A percentile compares a stretch with the other conserved stretches of the same genome.
These are phyloP conservation scores for Tricholaema leucomelas DNA, from an alignment of 2,113 vertebrate genomes.

Conservation along the genomic window DNA sequence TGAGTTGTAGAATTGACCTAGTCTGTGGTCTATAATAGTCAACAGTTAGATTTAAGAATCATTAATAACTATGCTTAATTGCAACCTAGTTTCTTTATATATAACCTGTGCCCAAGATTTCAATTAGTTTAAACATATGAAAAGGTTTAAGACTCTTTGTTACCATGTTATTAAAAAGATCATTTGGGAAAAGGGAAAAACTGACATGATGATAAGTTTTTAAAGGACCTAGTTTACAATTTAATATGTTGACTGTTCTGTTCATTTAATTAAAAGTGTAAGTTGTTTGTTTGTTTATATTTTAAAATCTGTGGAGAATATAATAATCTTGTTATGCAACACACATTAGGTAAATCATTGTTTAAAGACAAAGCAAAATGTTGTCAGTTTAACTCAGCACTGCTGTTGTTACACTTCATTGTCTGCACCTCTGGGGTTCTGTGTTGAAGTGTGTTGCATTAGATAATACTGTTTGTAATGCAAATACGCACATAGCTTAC, in stretches of 20 bases:
- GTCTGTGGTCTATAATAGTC: conserved; percentile 48
- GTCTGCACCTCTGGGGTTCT: not conserved
- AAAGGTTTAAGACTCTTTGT: conserved; percentile 22
- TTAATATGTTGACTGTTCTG: not conserved
- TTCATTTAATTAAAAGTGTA: not conserved
- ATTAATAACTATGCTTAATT: conserved; percentile 63
- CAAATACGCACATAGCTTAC: not conserved
- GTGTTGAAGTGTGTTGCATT: accelerated
- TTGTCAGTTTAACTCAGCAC: not conserved
- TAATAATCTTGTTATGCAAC: not conserved
- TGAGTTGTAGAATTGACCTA: conserved; percentile 37
- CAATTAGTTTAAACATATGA: conserved; percentile 59
- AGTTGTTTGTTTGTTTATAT: not conserved
- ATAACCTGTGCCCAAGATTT: conserved; percentile 48
- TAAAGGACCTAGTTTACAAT: conserved; percentile 16
- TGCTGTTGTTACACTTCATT: not conserved
- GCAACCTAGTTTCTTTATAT: conserved; percentile 64
- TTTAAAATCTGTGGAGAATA: not conserved
- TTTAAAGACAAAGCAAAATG: not conserved
- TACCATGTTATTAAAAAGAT: conserved; percentile 51
- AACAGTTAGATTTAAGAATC: conserved; percentile 54
- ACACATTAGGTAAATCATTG: not conserved
- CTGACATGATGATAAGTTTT: conserved; percentile 40
- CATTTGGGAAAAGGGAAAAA: conserved; percentile 38
- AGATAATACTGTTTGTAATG: not conserved